Evolutionary conservation across 2,888 invertebrate genomes (phyloP), one percentile per base, ranked within the genome.

Genomic region (Pristionchus arcanus): DNA sequence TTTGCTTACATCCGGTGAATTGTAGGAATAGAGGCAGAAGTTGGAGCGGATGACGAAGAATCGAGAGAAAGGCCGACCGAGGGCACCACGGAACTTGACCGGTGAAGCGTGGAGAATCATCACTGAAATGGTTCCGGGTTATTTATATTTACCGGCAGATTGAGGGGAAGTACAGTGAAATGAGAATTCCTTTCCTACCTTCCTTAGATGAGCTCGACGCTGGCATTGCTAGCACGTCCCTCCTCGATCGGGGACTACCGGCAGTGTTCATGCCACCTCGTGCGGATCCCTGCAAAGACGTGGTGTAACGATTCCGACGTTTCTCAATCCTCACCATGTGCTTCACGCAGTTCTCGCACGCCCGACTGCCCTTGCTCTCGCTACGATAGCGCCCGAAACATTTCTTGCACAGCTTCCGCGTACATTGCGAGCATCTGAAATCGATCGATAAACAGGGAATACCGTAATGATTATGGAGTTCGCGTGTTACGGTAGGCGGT

Each of bases 21-120:
- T 87, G 89, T 95, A 95, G 1, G 95, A 94, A 90, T 95, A 95
- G 77, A 95, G 92, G 87, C 94, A 94, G 92, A 94, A 95, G 90
- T 95, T 93, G 90, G 92, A 92, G n/a, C 95, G 91, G 0, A 95
- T 91, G 28, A 93, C 94, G 89, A 94, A 93, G 88, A 91, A 95
- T 31, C 94, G 92, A 34, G 93, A 90, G 85, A 93, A 90, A 5
- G 90, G 42, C 83, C 92, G 92, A 49, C 92, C 93, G 49, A 93
- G 90, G 31, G 92, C 90, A 16, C 93, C 94, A 31, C 93, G 92
- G 91, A 94, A 94, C 90, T 89, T 77, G 34, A 93, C 91, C 19
- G 34, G 49, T 5, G 87, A 63, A 25, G 87, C 37, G 66, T 87
- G 87, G 4, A 87, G 66, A 25, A 68, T 49, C 21, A 87, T 68